Percentiles rank a stretch among this genome's conserved stretches.
Conservation (phyloP, 2,888 invertebrate species). For the Drosophila quinaria region DNA sequence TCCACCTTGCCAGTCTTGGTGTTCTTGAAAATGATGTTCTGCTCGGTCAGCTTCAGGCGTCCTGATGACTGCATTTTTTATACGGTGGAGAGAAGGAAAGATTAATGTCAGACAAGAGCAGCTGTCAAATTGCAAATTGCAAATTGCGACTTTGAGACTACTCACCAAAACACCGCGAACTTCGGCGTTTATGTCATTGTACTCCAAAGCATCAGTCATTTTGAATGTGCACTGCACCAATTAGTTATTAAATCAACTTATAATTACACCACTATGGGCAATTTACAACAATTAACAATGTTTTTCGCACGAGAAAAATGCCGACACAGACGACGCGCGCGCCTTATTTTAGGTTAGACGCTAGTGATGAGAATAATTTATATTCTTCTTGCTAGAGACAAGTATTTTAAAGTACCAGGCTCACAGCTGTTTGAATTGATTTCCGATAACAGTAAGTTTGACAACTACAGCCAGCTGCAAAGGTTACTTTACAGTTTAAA, state of each 20-base stretch:
- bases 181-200: constrained; percentile 93
- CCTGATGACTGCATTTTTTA: constrained; percentile 92
- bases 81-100: background rate
- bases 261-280: constrained; percentile 43
- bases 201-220: constrained; percentile 94
- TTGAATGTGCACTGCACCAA: constrained; percentile 32
- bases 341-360: constrained; percentile 75
- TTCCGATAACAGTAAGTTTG: no score
- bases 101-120: constrained; percentile 36
- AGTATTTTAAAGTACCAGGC: constrained; percentile 26
- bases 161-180: constrained; percentile 94
- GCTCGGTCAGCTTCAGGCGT: constrained; percentile 95
- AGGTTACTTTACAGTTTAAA: no score
- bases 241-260: constrained; percentile 17
- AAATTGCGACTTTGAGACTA: constrained; percentile 85
- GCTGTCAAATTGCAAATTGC: constrained; percentile 10
- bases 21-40: constrained; percentile 96
- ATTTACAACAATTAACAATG: constrained; percentile 16
- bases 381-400: background rate
- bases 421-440: constrained; percentile 3
- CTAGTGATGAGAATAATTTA: constrained; percentile 27
- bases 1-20: constrained; percentile 98
- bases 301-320: constrained; percentile 45
- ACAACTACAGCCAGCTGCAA: no score
- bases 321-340: constrained; percentile 65